Evolutionary conservation across 1,140 invertebrate species (phyloP).

Genomic region (Gyrodactylus salaris): DNA sequence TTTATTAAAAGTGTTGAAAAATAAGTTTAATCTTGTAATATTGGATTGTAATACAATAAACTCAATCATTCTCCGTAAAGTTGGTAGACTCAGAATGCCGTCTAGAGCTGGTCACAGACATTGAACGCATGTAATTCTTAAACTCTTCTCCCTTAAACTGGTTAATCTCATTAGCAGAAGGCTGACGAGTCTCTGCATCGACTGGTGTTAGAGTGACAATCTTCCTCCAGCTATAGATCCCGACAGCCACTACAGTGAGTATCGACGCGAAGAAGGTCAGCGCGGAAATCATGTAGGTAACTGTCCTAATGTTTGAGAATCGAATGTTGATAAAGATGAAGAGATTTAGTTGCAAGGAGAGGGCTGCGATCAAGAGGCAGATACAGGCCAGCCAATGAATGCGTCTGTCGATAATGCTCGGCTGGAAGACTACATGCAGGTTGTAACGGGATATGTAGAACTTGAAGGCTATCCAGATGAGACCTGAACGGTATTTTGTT

Average conservation of each 20-base stretch:
- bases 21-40: too few relatives aligned
- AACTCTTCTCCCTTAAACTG: background rate
- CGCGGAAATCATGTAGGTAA: background rate
- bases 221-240: background rate
- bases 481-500: too few relatives aligned
- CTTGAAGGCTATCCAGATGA: background rate
- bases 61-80: too few relatives aligned
- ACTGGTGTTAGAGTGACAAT: background rate
- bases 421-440: background rate
- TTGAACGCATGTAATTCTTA: background rate
- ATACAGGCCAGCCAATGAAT: background rate
- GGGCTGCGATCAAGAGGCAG: background rate
- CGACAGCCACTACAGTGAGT: background rate
- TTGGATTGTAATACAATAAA: too few relatives aligned
- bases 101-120: too few relatives aligned
- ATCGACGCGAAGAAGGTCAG: background rate
- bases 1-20: too few relatives aligned
- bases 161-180: too few relatives aligned
- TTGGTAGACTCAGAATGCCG: too few relatives aligned
- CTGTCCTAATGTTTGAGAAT: background rate
- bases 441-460: background rate
- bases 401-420: background rate
- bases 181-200: too few relatives aligned
- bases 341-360: background rate
- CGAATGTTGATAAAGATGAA: background rate